These are phyloP conservation scores for Philopedon plagiatum DNA, from an alignment of 2,888 invertebrate genomes.

Conservation along the genomic window DNA sequence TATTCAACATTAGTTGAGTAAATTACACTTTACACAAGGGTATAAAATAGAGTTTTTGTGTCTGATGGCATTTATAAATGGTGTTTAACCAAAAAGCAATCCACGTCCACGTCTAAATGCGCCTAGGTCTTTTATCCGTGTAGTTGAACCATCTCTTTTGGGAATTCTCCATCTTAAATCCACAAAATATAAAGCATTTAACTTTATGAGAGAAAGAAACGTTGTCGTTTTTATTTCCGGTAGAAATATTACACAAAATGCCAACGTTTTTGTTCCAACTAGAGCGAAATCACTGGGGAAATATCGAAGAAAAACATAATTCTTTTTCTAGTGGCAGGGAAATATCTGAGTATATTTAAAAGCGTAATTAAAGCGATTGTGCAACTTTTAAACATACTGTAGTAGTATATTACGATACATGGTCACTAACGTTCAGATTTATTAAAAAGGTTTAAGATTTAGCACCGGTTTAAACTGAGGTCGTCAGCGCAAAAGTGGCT, in stretches of 20 bases:
- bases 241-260: constrained; percentile 1
- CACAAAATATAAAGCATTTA: constrained; percentile 45
- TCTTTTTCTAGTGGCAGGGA: too few relatives aligned
- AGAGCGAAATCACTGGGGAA: neutral
- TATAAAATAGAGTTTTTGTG: constrained; percentile 53
- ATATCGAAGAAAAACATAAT: neutral
- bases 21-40: too few relatives aligned
- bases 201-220: constrained; percentile 4
- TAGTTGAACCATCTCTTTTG: constrained; percentile 32
- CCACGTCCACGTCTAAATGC: constrained; percentile 50
- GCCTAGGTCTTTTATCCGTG: constrained; percentile 27
- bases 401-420: too few relatives aligned
- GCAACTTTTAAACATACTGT: too few relatives aligned
- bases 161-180: constrained; percentile 40
- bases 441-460: too few relatives aligned
- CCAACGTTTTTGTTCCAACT: neutral
- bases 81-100: constrained; percentile 56
- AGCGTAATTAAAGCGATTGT: too few relatives aligned
- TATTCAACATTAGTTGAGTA: too few relatives aligned
- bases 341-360: too few relatives aligned
- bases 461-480: too few relatives aligned
- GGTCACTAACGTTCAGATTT: too few relatives aligned
- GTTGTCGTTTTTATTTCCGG: constrained; percentile 2
- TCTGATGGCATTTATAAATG: constrained; percentile 57
- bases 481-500: too few relatives aligned